Percentiles rank a stretch among this genome's conserved stretches.
These are phyloP conservation scores for Enoplolaimus lenunculus DNA, from an alignment of 2,888 invertebrate species.

Conservation along the genomic window DNA sequence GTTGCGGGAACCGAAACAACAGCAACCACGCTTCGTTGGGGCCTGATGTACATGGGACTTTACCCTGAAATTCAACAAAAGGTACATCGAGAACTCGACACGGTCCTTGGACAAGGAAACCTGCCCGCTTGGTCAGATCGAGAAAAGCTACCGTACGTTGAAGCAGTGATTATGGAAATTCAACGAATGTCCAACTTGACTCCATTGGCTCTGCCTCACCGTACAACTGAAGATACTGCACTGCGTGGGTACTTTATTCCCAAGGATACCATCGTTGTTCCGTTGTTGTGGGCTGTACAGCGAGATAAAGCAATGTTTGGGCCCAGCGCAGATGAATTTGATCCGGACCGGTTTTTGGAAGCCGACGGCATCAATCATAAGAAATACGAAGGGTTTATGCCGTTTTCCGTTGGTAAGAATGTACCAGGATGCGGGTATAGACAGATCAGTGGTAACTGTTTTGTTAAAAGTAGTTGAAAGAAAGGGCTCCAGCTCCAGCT, in stretches of 20 bases:
- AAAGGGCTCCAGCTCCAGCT: no score
- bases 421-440: no score
- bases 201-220: conserved; percentile 3
- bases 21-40: conserved; percentile 24
- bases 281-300: conserved; percentile 19
- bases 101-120: conserved; percentile 28
- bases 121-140: conserved; percentile 6
- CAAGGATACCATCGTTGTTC: conserved; percentile 10
- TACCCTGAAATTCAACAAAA: conserved; percentile 29
- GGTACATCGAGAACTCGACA: conserved; percentile 33
- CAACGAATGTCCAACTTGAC: conserved; percentile 12
- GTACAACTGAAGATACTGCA: background rate
- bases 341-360: conserved; percentile 17
- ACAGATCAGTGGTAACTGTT: no score
- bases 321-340: background rate
- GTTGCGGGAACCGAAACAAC: conserved; percentile 26
- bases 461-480: no score
- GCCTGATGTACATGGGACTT: conserved; percentile 20
- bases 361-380: background rate
- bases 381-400: background rate
- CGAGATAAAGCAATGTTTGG: background rate
- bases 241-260: conserved; percentile 12
- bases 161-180: conserved; percentile 16
- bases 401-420: background rate
- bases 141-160: background rate